These are phyloP conservation scores for Archocentrus centrarchus DNA, from an alignment of 2,113 vertebrate genomes.

Conservation along the genomic window DNA sequence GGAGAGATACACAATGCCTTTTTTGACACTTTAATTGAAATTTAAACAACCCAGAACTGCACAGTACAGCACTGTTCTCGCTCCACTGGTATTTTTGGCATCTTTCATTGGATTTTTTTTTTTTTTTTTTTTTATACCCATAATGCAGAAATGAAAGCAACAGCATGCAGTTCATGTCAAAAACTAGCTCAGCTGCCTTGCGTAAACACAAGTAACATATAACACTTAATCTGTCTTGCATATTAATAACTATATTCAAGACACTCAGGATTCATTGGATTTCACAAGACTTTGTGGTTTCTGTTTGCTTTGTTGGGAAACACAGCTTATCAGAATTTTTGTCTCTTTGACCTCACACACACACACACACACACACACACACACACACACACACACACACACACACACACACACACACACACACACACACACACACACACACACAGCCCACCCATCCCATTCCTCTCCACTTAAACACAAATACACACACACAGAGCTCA, in stretches of 20 bases:
- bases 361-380: not conserved
- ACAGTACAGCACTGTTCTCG: not conserved
- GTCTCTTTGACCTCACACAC: not conserved
- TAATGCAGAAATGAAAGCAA: not conserved
- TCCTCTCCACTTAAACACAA: not conserved
- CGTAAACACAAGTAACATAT: not conserved
- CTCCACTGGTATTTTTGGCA: not conserved
- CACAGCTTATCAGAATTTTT: not conserved
- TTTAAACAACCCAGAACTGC: not conserved
- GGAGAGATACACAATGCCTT: not conserved
- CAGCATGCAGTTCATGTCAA: not conserved
- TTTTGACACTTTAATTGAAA: constrained; percentile 6
- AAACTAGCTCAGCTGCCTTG: not conserved
- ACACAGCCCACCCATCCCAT: not conserved
- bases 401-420: not conserved
- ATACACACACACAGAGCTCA: not conserved
- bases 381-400: not conserved
- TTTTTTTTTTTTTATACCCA: not conserved
- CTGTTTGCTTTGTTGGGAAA: constrained; percentile 24
- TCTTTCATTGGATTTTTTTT: not conserved
- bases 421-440: not conserved
- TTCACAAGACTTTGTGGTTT: not conserved
- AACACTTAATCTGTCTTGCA: not conserved
- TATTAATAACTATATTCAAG: not conserved
- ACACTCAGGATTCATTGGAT: not conserved